Conservation (phyloP, 2,888 invertebrate genomes). For the Cenopis cana region DNA sequence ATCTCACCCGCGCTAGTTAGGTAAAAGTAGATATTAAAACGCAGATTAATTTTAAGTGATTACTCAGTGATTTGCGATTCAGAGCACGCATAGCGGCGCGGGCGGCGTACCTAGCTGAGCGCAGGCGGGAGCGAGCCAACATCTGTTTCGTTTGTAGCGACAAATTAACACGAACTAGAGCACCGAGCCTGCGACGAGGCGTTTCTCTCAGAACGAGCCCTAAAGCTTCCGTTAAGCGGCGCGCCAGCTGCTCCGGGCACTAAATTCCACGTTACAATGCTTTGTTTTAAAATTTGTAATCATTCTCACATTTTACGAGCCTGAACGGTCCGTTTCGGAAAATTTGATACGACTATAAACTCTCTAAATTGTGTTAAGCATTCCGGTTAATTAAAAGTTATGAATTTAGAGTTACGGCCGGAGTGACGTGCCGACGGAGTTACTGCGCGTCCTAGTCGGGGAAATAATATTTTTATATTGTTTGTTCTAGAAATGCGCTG, state of each 20-base stretch:
- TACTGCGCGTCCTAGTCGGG: slow-evolving; percentile 63
- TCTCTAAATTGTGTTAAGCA: slow-evolving; percentile 82
- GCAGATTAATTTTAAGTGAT: neutral
- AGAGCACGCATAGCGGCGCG: slow-evolving; percentile 31
- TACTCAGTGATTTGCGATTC: slow-evolving; percentile 15
- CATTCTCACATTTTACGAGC: slow-evolving; percentile 84
- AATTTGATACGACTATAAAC: slow-evolving; percentile 84
- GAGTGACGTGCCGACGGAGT: slow-evolving; percentile 69
- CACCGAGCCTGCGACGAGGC: slow-evolving; percentile 73
- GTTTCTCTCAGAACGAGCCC: slow-evolving; percentile 73
- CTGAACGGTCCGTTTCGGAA: slow-evolving; percentile 82
- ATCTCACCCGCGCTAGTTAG: too few relatives aligned
- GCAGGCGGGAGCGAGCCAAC: slow-evolving; percentile 59
- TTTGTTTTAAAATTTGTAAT: slow-evolving; percentile 85
- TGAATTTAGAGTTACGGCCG: slow-evolving; percentile 81
- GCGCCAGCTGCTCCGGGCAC: slow-evolving; percentile 77
- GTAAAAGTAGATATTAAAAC: neutral
- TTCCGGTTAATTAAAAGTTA: slow-evolving; percentile 84
- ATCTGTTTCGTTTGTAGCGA: slow-evolving; percentile 78
- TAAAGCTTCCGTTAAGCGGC: slow-evolving; percentile 77
- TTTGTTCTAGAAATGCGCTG: slow-evolving; percentile 65
- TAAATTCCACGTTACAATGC: slow-evolving; percentile 82
- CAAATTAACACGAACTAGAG: slow-evolving; percentile 79
- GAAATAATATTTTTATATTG: slow-evolving; percentile 68
- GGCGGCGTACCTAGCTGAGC: slow-evolving; percentile 50